Evolutionary conservation across 2,797 vertebrate species (phyloP), one percentile per base, ranked within the genome.

Genomic region (Coregonus suidteri): DNA sequence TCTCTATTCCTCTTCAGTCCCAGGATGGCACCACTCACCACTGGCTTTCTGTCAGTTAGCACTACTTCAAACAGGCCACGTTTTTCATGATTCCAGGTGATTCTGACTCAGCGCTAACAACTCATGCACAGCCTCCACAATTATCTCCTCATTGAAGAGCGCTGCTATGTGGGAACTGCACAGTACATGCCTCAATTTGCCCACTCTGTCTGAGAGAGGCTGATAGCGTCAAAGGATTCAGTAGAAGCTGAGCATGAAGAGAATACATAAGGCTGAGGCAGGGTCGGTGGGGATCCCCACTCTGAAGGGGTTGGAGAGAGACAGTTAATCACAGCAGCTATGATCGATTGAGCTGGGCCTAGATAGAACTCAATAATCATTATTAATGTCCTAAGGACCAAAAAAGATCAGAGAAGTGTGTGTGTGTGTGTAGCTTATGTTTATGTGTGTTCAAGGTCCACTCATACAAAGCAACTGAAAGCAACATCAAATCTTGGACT

Each of bases 281-380:
- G 4, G 52, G 13, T 25, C 30, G 6, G 7, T 16, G 5, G 59
- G 47, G 5, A 47, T 4, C 34, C 20, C 56, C 15, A 59, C 56
- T 59, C 56, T 59, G 1, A 77, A 65, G 2, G n/a, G 1, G 59
- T 67, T 62, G 37, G 14, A 76, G 71, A 70, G 59, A 77, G 30
- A 73, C 34, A 77, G 75, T 65, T 62, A 72, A 87, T 80, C 74
- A 77, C 25, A 76, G 13, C 67, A 41, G 70, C 35, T 62, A 41
- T 7, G 66, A 67, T 84, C 75, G 51, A 69, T 78, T 66, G 74
- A 53, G 53, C n/a, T 35, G 67, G 52, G 66, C 80, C 11, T 75
- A 53, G 35, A 31, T 71, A 54, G 78, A 71, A 79, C 70, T 30
- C 76, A 52, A 62, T 73, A 79, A 77, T 77, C 34, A 53, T 52